phyloP scores from a whole-genome alignment of 2,888 invertebrate species.

The Acanthopleura granulata region DNA sequence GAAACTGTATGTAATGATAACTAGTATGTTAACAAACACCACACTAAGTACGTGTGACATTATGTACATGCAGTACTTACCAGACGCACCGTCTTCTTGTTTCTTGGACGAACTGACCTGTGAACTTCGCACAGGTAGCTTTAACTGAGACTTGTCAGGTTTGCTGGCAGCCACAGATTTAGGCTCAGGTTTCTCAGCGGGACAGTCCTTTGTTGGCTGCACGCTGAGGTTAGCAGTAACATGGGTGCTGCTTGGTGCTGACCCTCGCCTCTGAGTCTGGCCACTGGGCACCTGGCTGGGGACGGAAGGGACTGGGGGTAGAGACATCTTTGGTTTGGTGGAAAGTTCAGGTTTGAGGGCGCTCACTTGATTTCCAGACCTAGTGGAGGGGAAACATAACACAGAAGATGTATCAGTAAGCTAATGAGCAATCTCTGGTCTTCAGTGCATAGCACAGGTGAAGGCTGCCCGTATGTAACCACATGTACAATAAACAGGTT shows the following conservation, averaged over 20 bases:
- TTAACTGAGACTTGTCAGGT: slow-evolving; percentile 6
- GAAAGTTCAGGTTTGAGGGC: slow-evolving; percentile 3
- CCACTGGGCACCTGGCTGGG: not conserved
- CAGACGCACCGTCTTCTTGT: not conserved
- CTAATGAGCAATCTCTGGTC: too few species aligned
- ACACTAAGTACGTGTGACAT: too few species aligned
- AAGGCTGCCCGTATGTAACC: too few species aligned
- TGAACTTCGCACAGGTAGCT: not conserved
- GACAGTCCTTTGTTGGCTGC: too few species aligned
- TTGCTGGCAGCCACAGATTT: not conserved
- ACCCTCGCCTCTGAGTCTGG: not conserved
- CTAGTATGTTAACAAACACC: too few species aligned
- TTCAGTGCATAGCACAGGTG: too few species aligned
- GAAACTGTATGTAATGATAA: too few species aligned
- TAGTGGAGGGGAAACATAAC: too few species aligned
- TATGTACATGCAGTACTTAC: not conserved
- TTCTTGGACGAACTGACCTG: not conserved
- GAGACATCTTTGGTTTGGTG: slow-evolving; percentile 17
- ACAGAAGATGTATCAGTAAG: too few species aligned
- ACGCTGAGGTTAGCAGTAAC: not conserved
- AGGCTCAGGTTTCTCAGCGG: not conserved
- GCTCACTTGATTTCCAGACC: not conserved
- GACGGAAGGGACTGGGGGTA: not conserved
- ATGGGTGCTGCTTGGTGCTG: not conserved
- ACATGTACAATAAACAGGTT: too few species aligned